phyloP scores from a whole-genome alignment of 2,888 invertebrate species.

The Melolontha melolontha region DNA sequence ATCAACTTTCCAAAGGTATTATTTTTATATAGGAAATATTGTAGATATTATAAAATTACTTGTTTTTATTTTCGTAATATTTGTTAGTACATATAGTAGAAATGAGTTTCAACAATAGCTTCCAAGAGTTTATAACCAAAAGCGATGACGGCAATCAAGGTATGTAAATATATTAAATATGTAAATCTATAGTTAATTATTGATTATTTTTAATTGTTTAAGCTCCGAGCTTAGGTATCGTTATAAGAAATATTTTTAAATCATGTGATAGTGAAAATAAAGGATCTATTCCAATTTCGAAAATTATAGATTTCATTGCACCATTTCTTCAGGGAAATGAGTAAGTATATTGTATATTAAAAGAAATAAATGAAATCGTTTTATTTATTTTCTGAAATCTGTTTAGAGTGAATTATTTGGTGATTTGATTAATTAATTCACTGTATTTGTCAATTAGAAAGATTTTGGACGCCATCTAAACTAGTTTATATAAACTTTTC shows the following conservation, averaged over 20 bases:
- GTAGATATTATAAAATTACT: constrained; percentile 1
- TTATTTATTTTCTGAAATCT: background rate
- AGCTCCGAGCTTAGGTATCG: constrained; percentile 19
- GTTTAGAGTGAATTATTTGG: too few relatives aligned
- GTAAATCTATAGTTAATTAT: background rate
- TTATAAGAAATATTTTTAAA: constrained; percentile 34
- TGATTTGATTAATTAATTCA: too few relatives aligned
- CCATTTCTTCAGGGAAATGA: constrained; percentile 33
- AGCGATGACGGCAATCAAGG: constrained; percentile 19
- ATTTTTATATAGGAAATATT: background rate
- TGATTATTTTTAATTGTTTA: background rate
- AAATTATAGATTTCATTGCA: constrained; percentile 27
- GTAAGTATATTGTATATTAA: constrained; percentile 25
- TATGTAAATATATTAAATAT: constrained; percentile 8
- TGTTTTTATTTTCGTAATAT: constrained; percentile 2
- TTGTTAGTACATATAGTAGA: background rate
- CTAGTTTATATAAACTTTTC: too few relatives aligned
- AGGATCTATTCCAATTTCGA: constrained; percentile 17
- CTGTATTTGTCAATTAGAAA: too few relatives aligned
- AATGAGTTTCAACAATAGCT: constrained; percentile 18
- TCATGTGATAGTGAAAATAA: constrained; percentile 38
- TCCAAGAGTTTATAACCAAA: constrained; percentile 28
- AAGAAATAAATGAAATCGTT: background rate
- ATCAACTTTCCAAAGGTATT: too few relatives aligned
- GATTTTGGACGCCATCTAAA: too few relatives aligned